A percentile compares a stretch with the other conserved stretches of the same genome.
phyloP scores from a whole-genome alignment of 2,113 vertebrate genomes.

The Proterorhinus semilunaris region DNA sequence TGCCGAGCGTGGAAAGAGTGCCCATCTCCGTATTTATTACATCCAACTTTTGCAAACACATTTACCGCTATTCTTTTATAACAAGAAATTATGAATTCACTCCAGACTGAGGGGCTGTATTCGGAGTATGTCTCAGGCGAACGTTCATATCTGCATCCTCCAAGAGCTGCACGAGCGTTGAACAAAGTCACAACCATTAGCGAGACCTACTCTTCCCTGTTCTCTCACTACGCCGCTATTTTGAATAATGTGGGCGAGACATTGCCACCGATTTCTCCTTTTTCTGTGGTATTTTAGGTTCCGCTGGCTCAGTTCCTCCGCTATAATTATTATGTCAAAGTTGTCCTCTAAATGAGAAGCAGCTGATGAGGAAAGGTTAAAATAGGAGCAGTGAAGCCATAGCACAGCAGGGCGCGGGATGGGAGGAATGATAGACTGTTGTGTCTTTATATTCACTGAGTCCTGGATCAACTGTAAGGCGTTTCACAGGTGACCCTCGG shows the following conservation, averaged over 20 bases:
- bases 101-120: conserved; percentile 32
- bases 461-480: no score
- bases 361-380: conserved; percentile 7
- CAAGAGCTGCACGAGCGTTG: background rate
- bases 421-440: no score
- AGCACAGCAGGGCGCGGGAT: background rate
- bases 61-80: background rate
- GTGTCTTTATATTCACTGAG: no score
- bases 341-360: conserved; percentile 12
- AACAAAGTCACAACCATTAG: conserved; percentile 14
- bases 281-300: conserved; percentile 17
- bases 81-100: conserved; percentile 40
- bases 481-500: no score
- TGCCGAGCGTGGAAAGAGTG: background rate
- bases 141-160: background rate
- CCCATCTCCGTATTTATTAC: background rate
- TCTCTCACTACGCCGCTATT: background rate
- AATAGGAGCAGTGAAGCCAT: conserved; percentile 3
- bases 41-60: conserved; percentile 10
- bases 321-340: conserved; percentile 18
- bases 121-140: conserved; percentile 31
- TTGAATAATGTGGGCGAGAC: background rate
- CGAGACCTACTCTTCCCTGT: conserved; percentile 7
- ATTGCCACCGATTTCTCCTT: background rate
- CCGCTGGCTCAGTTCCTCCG: conserved; percentile 5